A percentile compares a stretch with the other conserved stretches of the same genome.
Conservation (phyloP, 2,888 invertebrate species). For the Dryobotodes eremita region DNA sequence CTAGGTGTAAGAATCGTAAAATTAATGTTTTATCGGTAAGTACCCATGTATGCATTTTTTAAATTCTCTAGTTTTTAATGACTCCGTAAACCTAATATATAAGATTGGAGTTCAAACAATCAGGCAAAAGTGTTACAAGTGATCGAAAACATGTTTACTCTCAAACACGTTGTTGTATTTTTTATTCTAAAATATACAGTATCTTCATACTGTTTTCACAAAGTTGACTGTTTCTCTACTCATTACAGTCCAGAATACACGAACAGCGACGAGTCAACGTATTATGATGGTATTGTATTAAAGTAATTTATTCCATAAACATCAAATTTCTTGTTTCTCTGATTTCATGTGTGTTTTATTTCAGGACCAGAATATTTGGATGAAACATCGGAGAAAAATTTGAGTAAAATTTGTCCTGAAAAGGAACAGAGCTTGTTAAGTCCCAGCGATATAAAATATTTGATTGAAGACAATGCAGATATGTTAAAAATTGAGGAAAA, state of each 20-base stretch:
- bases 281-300: conserved; percentile 1
- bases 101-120: background rate
- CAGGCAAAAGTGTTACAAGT: conserved; percentile 1
- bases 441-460: conserved; percentile 66
- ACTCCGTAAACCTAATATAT: conserved; percentile 29
- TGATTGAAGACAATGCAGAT: conserved; percentile 67
- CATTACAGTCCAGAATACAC: background rate
- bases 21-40: conserved; percentile 13
- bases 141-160: conserved; percentile 44
- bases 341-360: conserved; percentile 2
- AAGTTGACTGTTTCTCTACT: background rate
- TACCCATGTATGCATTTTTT: conserved; percentile 1
- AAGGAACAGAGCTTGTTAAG: conserved; percentile 56
- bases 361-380: background rate
- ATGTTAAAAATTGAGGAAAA: conserved; percentile 55
- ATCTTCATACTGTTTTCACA: background rate
- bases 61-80: conserved; percentile 26
- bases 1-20: conserved; percentile 36
- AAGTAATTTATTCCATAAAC: background rate
- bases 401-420: conserved; percentile 16
- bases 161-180: conserved; percentile 23
- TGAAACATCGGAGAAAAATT: background rate
- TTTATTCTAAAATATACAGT: conserved; percentile 25
- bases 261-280: background rate
- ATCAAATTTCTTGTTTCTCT: background rate